Evolutionary conservation across 2,113 vertebrate species (phyloP).

Genomic region (Limanda limanda): DNA sequence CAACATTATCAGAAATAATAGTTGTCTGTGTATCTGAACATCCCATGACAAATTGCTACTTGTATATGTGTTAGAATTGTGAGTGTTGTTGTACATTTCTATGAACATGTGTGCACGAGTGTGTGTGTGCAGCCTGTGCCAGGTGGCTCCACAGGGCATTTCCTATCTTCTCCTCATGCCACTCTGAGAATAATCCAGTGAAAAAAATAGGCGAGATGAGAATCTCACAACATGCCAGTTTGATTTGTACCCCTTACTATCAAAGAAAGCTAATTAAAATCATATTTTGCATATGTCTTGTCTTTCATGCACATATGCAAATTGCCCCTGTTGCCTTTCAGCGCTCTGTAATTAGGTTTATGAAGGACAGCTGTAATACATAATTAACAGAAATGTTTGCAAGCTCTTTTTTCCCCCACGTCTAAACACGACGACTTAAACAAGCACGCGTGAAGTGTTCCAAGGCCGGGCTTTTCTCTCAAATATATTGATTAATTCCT

Average conservation of each 20-base stretch:
- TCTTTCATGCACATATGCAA: constrained; percentile 97
- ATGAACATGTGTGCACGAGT: constrained; percentile 17
- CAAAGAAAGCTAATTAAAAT: constrained; percentile 98
- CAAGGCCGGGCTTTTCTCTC: constrained; percentile 56
- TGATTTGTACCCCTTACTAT: constrained; percentile 95
- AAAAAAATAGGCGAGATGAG: constrained; percentile 83
- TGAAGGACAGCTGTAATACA: constrained; percentile 99
- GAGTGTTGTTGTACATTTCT: constrained; percentile 22
- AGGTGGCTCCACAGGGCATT: constrained; percentile 73
- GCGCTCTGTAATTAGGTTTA: constrained; percentile 99
- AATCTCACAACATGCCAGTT: constrained; percentile 95
- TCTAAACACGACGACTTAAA: constrained; percentile 87
- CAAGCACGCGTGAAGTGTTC: constrained; percentile 76
- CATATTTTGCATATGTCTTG: constrained; percentile 97
- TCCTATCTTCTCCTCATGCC: constrained; percentile 75
- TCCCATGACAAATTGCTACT: constrained; percentile 37
- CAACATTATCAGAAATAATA: constrained; percentile 4
- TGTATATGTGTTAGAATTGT: constrained; percentile 37
- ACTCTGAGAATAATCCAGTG: constrained; percentile 87
- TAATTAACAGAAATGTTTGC: constrained; percentile 99
- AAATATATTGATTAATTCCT: constrained; percentile 65
- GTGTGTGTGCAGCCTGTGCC: constrained; percentile 41
- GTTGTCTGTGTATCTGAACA: constrained; percentile 42
- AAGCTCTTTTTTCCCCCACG: constrained; percentile 84
- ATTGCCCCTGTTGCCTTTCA: constrained; percentile 94